Conservation (phyloP, 2,797 vertebrate species). For the Cossypha dichroa region DNA sequence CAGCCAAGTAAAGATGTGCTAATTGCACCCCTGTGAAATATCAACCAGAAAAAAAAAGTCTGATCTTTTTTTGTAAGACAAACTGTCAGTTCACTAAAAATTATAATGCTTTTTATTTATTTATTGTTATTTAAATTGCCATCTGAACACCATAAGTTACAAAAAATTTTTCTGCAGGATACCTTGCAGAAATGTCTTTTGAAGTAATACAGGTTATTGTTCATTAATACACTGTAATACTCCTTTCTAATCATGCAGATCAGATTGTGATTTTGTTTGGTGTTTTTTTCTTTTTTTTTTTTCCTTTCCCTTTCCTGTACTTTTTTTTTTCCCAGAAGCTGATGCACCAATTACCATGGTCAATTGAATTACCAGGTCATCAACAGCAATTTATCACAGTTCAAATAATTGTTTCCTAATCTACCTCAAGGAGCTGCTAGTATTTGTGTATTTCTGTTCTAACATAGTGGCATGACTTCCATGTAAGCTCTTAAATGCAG, state of each 20-base stretch:
- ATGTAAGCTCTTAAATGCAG: background rate
- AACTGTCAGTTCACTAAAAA: background rate
- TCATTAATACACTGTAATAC: background rate
- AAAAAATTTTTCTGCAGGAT: background rate
- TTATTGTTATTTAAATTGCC: background rate
- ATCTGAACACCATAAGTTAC: background rate
- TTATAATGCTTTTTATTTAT: no score
- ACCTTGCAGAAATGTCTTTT: background rate
- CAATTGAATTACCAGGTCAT: background rate
- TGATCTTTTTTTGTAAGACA: background rate
- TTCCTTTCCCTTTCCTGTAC: background rate
- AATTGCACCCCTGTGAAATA: background rate
- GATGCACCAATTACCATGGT: background rate
- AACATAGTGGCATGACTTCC: background rate
- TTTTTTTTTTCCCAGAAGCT: background rate
- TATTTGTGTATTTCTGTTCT: background rate
- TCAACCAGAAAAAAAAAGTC: background rate
- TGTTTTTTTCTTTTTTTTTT: rapidly evolving
- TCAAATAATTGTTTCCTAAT: background rate
- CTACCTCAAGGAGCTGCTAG: background rate
- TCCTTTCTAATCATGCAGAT: background rate
- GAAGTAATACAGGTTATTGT: background rate
- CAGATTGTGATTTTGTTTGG: background rate
- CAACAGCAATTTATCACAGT: background rate
- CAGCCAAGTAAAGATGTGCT: background rate